phyloP scores from a whole-genome alignment of 2,888 invertebrate species.

The Pardosa pseudoannulata region DNA sequence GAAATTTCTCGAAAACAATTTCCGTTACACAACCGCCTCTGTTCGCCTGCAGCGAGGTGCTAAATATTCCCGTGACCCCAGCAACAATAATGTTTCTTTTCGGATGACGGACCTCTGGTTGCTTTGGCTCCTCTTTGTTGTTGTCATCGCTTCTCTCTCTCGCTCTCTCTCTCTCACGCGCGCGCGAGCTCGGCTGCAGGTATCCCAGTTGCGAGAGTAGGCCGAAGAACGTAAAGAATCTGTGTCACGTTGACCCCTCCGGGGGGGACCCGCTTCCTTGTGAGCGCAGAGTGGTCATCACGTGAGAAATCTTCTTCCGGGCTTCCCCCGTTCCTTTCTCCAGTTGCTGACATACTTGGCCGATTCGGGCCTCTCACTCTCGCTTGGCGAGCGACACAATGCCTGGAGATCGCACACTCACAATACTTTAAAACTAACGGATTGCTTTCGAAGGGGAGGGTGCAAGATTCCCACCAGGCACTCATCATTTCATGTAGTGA shows the following conservation, averaged over 20 bases:
- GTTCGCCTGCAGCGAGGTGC: slow-evolving; percentile 12
- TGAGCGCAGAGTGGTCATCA: slow-evolving; percentile 12
- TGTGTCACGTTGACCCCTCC: background rate
- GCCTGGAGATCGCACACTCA: background rate
- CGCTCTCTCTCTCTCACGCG: background rate
- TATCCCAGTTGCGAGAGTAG: slow-evolving; percentile 22
- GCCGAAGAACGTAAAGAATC: slow-evolving; percentile 24
- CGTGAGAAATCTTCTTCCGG: slow-evolving; percentile 38
- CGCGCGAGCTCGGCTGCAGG: background rate
- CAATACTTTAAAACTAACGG: background rate
- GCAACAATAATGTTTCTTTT: slow-evolving; percentile 1
- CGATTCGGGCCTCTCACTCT: background rate
- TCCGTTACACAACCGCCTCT: background rate
- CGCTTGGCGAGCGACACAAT: too few relatives aligned
- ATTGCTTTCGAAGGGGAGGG: too few relatives aligned
- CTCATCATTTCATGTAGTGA: too few relatives aligned
- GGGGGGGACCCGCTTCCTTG: background rate
- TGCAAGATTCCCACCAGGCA: too few relatives aligned
- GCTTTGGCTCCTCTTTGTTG: background rate
- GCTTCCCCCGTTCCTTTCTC: slow-evolving; percentile 24
- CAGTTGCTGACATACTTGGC: slow-evolving; percentile 19
- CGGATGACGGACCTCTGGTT: background rate
- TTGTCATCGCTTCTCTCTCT: background rate
- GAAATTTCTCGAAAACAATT: background rate
- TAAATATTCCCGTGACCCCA: slow-evolving; percentile 24